Evolutionary conservation across 1,140 invertebrate genomes (phyloP), one percentile per base, ranked within the genome.

Genomic region (Papilio dardanus): DNA sequence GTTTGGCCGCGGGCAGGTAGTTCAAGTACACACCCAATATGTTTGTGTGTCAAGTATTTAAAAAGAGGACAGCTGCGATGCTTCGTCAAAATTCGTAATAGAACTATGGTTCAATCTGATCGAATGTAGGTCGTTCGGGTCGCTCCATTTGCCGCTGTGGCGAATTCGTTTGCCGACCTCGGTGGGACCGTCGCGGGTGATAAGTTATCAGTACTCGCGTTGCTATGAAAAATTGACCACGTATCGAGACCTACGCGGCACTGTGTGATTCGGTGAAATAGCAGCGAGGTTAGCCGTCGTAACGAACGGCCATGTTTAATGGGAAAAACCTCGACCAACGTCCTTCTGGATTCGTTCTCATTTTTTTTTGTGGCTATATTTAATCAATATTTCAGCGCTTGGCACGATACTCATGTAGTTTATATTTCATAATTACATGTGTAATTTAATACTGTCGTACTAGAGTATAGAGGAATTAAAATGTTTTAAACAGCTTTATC

Each of bases 101-200:
- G 86, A 88, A 86, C 83, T 24, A 62, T 62, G 86, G 85, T 91
- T 88, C 84, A 85, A 85, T 88, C 82, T 84, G 82, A 86, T 83
- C 79, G 83, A 87, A 91, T 90, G 88, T 91, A 90, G 88, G 88
- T 91, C 87, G 87, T 77, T 90, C 87, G 88, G 88, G 84, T 85
- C 88, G 91, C 89, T 91, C 88, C 86, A 92, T 88, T 92, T 91
- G 88, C 82, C 81, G 85, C 87, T 85, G 86, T 88, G 83, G 89
- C 89, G 86, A 92, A 91, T 89, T 92, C 77, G 89, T 90, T 84
- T 80, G 84, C 82, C 86, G 90, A 89, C 91, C 91, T 92, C 91
- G 89, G 79, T 82, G 77, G 77, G 84, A 84, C 83, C 82, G 80
- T 82, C 84, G 79, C 84, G 80, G 79, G 82, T 86, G 83, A 86